phyloP scores from a whole-genome alignment of 1,140 invertebrate genomes.

The Eriosoma lanigerum region DNA sequence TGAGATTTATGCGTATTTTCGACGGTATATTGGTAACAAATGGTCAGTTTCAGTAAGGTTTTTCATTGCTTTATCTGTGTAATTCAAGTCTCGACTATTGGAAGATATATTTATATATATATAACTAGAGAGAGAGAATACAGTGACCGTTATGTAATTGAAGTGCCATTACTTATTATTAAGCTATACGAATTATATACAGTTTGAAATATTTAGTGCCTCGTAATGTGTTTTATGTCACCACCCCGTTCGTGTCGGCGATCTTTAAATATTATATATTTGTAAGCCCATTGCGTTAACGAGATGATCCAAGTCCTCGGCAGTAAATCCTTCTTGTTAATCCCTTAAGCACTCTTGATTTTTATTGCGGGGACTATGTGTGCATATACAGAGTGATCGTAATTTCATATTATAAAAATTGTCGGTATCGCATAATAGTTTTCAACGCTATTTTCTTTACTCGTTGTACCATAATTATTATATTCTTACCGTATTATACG shows the following conservation, averaged over 20 bases:
- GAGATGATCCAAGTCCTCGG: neutral
- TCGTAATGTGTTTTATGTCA: neutral
- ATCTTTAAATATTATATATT: neutral
- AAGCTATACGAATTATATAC: conserved; percentile 11
- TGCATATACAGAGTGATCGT: too few species aligned
- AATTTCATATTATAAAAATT: too few species aligned
- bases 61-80: neutral
- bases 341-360: neutral
- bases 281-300: neutral
- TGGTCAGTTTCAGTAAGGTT: neutral
- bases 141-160: neutral
- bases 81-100: too few species aligned
- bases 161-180: conserved; percentile 19
- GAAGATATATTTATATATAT: too few species aligned
- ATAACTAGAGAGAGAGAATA: too few species aligned
- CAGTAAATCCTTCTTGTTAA: neutral
- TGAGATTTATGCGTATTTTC: neutral
- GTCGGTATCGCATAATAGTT: too few species aligned
- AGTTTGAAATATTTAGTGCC: neutral
- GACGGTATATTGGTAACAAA: neutral
- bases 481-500: too few species aligned
- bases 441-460: too few species aligned
- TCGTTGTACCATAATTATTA: too few species aligned
- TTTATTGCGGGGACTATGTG: neutral
- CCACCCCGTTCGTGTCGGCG: neutral